phyloP scores from a whole-genome alignment of 2,888 invertebrate genomes.

The Spilarctia lutea region DNA sequence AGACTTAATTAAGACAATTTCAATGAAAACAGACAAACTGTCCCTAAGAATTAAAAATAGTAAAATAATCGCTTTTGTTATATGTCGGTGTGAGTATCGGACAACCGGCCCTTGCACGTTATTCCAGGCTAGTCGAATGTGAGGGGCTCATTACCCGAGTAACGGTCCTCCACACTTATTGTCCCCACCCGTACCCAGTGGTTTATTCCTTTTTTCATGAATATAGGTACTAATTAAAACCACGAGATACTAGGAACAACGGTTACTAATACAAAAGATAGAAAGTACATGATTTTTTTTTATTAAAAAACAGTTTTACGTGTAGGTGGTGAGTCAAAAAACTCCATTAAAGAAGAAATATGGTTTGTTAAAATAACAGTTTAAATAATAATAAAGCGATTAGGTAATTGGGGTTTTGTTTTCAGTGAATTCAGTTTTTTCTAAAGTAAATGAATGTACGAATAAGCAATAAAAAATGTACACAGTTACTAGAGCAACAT shows the following conservation, averaged over 20 bases:
- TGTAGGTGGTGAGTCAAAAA: background rate
- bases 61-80: conserved; percentile 26
- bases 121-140: conserved; percentile 58
- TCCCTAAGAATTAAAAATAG: background rate
- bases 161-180: conserved; percentile 56
- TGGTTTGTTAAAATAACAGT: conserved; percentile 7
- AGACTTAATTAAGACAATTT: background rate
- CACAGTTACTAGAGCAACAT: conserved; percentile 70
- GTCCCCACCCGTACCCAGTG: conserved; percentile 50
- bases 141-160: conserved; percentile 63
- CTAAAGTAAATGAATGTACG: conserved; percentile 35
- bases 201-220: conserved; percentile 53
- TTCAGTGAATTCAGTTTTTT: conserved; percentile 41
- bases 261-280: conserved; percentile 34
- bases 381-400: conserved; percentile 13
- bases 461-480: conserved; percentile 50
- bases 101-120: conserved; percentile 53
- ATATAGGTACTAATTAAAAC: conserved; percentile 52
- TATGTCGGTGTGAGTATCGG: conserved; percentile 50
- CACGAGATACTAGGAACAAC: conserved; percentile 36
- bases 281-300: background rate
- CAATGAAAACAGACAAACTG: background rate
- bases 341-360: background rate
- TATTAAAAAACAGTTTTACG: background rate
- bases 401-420: conserved; percentile 1